These are phyloP conservation scores for Lophochroa leadbeateri DNA, from an alignment of 2,113 vertebrate species.

Conservation along the genomic window DNA sequence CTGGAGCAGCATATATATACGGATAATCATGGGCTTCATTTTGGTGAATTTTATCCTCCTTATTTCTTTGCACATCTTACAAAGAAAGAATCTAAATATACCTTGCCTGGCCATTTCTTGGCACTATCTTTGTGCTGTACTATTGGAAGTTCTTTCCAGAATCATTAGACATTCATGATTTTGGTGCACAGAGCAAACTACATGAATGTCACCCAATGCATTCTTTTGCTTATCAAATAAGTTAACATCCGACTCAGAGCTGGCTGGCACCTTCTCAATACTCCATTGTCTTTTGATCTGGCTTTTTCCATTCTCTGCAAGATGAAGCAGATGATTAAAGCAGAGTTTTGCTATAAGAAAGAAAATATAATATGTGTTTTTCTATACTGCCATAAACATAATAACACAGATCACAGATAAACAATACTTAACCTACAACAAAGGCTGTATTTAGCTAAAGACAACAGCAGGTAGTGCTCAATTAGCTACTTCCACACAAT, in stretches of 20 bases:
- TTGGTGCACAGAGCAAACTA: neutral
- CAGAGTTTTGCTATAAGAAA: neutral
- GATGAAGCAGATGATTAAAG: neutral
- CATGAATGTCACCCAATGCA: rapidly evolving
- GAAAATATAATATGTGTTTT: neutral
- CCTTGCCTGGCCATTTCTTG: neutral
- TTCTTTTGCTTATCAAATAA: neutral
- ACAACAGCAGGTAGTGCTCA: neutral
- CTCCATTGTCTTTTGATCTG: neutral
- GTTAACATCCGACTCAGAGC: neutral
- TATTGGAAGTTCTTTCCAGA: neutral
- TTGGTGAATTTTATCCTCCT: neutral
- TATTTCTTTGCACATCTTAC: neutral
- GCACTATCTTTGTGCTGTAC: neutral
- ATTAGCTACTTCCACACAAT: neutral
- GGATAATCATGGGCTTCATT: neutral
- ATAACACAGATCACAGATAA: neutral
- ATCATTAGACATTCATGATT: neutral
- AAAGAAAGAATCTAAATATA: neutral
- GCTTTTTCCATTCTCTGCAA: neutral
- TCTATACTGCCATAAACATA: neutral
- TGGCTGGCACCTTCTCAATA: neutral
- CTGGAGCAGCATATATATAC: neutral
- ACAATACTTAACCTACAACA: neutral
- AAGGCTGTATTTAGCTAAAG: neutral